phyloP scores from a whole-genome alignment of 2,113 vertebrate species.

The Gila orcuttii region DNA sequence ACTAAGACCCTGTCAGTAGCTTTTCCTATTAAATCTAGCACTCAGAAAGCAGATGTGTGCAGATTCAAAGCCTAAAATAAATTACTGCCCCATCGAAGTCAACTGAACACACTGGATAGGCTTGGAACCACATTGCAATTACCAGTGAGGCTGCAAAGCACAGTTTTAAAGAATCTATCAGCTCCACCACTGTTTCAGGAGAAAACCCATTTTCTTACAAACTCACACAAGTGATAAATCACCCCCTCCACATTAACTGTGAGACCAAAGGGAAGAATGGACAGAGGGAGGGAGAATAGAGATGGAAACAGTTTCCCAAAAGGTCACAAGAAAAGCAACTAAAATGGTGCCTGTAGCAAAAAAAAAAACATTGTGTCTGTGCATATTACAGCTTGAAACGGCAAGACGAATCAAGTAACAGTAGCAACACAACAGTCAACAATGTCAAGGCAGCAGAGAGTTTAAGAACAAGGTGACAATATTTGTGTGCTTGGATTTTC shows the following conservation, averaged over 20 bases:
- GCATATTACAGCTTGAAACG: slow-evolving; percentile 40
- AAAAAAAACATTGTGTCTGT: neutral
- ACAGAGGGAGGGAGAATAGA: slow-evolving; percentile 49
- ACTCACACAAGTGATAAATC: slow-evolving; percentile 46
- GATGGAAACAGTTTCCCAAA: slow-evolving; percentile 59
- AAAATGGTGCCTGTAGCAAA: slow-evolving; percentile 16
- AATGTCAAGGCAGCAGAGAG: slow-evolving; percentile 33
- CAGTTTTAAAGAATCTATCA: slow-evolving; percentile 35
- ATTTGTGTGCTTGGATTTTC: neutral
- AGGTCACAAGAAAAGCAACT: slow-evolving; percentile 61
- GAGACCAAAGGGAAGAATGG: slow-evolving; percentile 13
- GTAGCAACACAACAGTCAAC: slow-evolving; percentile 19
- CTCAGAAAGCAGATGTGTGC: neutral
- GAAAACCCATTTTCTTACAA: slow-evolving; percentile 41
- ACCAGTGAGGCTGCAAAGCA: neutral
- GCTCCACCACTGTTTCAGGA: slow-evolving; percentile 10
- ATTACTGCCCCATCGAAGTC: neutral
- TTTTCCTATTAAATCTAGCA: slow-evolving; percentile 16
- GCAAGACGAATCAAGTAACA: slow-evolving; percentile 53
- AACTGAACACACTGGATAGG: slow-evolving; percentile 22
- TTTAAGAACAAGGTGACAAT: neutral
- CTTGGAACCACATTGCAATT: slow-evolving; percentile 31
- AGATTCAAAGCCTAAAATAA: slow-evolving; percentile 13
- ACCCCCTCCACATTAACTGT: slow-evolving; percentile 37
- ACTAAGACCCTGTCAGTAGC: slow-evolving; percentile 17